Conservation (phyloP, 2,797 vertebrate genomes). For the Ctenopoma multispine region DNA sequence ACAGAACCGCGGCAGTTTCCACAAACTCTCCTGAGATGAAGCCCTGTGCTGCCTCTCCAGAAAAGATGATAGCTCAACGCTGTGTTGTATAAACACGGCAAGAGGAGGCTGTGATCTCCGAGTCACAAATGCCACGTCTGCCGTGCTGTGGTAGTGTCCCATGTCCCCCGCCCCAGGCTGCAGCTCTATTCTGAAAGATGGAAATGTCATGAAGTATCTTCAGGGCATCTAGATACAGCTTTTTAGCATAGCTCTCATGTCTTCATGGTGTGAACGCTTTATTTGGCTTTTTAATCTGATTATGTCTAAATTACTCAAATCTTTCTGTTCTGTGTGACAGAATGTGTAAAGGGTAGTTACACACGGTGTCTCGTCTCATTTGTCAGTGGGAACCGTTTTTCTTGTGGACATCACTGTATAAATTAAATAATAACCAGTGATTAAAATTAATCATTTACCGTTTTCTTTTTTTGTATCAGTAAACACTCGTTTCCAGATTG, state of each 20-base stretch:
- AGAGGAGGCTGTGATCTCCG: conserved; percentile 47
- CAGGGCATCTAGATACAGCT: conserved; percentile 41
- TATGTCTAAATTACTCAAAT: conserved; percentile 47
- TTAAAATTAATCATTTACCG: too few relatives aligned
- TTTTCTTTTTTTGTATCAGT: too few relatives aligned
- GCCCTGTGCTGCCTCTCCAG: conserved; percentile 39
- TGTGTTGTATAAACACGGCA: conserved; percentile 43
- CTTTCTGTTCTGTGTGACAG: conserved; percentile 38
- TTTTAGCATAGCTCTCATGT: conserved; percentile 50
- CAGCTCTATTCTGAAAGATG: conserved; percentile 48
- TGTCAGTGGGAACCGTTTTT: conserved; percentile 39
- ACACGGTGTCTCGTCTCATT: conserved; percentile 54
- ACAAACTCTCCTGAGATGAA: conserved; percentile 45
- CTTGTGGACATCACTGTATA: conserved; percentile 9
- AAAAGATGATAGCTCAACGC: conserved; percentile 43
- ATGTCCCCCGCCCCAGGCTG: conserved; percentile 10
- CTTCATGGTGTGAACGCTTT: conserved; percentile 32
- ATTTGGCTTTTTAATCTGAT: conserved; percentile 64
- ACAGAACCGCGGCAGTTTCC: conserved; percentile 14
- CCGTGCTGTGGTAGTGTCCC: conserved; percentile 47
- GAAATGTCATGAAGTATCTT: conserved; percentile 51
- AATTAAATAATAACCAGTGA: too few relatives aligned
- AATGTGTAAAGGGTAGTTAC: conserved; percentile 27
- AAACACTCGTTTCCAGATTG: too few relatives aligned
- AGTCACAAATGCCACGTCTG: conserved; percentile 43